Conservation (phyloP, 2,797 vertebrate species). For the Bufotes viridis region DNA sequence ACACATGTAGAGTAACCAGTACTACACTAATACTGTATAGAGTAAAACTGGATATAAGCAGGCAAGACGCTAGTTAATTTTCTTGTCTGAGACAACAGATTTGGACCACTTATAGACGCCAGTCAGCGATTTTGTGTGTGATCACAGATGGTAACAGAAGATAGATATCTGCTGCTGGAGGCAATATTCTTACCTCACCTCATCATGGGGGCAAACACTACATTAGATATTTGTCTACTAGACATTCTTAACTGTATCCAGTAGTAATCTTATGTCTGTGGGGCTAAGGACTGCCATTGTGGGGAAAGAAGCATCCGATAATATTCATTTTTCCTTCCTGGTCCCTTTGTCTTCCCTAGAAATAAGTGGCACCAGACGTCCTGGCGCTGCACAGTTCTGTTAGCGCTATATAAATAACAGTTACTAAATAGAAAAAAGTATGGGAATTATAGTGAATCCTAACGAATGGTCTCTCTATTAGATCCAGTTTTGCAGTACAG, state of each 20-base stretch:
- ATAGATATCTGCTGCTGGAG: not conserved
- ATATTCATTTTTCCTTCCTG: not conserved
- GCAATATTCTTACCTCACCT: not conserved
- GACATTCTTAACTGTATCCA: not conserved
- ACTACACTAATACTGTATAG: no score
- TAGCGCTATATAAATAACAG: not conserved
- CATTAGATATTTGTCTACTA: not conserved
- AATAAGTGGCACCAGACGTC: slow-evolving; percentile 18
- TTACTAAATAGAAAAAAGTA: not conserved
- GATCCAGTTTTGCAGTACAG: slow-evolving; percentile 16
- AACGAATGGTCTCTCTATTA: not conserved
- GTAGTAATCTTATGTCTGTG: not conserved
- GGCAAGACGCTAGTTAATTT: not conserved
- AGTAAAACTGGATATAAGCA: not conserved
- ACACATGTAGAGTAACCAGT: not conserved
- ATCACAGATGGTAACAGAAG: not conserved
- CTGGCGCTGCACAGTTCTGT: not conserved
- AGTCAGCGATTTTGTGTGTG: not conserved
- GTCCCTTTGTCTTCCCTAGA: not conserved
- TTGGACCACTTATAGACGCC: not conserved
- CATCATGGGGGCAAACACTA: not conserved
- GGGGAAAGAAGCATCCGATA: not conserved
- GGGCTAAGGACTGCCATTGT: not conserved
- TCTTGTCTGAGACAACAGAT: not conserved
- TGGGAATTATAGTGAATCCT: not conserved